Evolutionary conservation across 2,113 vertebrate species (phyloP).

Genomic region (Indicator maculatus): DNA sequence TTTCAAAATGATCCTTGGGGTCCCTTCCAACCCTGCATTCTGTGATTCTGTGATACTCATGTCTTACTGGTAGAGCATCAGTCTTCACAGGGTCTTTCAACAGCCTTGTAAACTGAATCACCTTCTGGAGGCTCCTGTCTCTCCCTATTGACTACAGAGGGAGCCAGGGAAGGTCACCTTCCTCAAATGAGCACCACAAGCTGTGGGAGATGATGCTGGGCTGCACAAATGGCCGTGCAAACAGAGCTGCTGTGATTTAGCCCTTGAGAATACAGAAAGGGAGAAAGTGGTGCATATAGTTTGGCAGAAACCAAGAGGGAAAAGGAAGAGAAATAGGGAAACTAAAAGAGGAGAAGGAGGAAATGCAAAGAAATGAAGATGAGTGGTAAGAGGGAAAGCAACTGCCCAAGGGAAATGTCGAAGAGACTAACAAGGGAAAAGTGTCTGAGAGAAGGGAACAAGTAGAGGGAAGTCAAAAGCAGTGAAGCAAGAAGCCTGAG

Average conservation of each 20-base stretch:
- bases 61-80: background rate
- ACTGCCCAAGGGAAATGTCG: background rate
- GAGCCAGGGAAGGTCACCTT: background rate
- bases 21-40: no score
- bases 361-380: background rate
- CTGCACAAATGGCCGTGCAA: background rate
- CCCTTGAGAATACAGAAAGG: background rate
- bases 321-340: background rate
- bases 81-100: background rate
- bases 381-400: background rate
- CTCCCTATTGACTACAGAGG: background rate
- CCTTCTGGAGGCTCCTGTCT: background rate
- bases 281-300: background rate
- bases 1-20: no score
- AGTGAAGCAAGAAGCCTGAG: background rate
- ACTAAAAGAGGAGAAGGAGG: background rate
- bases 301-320: background rate
- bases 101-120: background rate
- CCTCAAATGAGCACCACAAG: background rate
- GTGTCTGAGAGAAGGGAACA: background rate
- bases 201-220: background rate
- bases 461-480: background rate
- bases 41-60: background rate
- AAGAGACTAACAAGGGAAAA: background rate
- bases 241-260: background rate